A percentile compares a stretch with the other conserved stretches of the same genome.
Evolutionary conservation across 2,113 vertebrate species (phyloP).

Genomic region (Bombycilla garrulus): DNA sequence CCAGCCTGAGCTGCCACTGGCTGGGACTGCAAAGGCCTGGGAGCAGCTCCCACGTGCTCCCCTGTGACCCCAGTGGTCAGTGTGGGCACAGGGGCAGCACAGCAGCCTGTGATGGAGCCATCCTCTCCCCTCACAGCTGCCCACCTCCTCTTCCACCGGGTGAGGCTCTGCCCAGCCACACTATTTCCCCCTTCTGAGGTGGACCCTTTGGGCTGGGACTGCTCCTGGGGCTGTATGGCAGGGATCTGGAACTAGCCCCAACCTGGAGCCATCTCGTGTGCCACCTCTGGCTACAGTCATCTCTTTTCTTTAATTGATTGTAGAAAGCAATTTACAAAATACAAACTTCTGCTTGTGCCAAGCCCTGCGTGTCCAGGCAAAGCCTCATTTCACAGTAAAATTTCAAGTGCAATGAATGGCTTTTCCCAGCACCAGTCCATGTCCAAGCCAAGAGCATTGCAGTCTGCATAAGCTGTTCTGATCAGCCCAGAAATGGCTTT

Average conservation of each 20-base stretch:
- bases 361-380: constrained; percentile 5
- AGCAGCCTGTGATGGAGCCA: not conserved
- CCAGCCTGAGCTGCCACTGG: not conserved
- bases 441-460: not conserved
- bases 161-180: not conserved
- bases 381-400: constrained; percentile 22
- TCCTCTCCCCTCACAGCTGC: not conserved
- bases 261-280: not conserved
- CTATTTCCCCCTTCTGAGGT: accelerated
- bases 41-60: not conserved
- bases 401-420: not conserved
- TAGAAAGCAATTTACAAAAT: constrained; percentile 38
- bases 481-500: not conserved
- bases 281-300: not conserved
- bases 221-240: not conserved
- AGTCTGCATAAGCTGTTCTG: not conserved
- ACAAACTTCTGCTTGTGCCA: not conserved
- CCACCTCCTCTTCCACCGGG: accelerated
- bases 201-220: not conserved
- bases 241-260: not conserved
- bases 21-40: not conserved
- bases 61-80: not conserved
- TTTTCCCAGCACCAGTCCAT: not conserved
- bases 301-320: constrained; percentile 8
- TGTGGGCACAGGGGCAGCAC: not conserved